phyloP scores from a whole-genome alignment of 64 coral and sea anemone genomes.

The Pocillopora damicornis region DNA sequence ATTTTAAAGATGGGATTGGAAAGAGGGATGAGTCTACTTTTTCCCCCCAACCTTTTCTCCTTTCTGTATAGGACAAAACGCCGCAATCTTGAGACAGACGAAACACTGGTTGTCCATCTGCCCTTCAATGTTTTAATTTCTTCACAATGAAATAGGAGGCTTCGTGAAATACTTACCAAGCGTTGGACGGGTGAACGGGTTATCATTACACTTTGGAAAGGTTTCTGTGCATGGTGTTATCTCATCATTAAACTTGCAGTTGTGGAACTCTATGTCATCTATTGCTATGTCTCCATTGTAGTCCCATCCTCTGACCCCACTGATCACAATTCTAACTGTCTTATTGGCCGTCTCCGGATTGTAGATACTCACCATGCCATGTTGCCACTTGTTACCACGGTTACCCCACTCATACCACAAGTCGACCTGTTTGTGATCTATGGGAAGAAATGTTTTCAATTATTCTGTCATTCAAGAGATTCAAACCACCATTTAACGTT shows the following conservation, averaged over 20 bases:
- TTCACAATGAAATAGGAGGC: not conserved
- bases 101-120: no score
- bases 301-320: constrained; percentile 59
- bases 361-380: constrained; percentile 62
- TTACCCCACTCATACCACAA: constrained; percentile 49
- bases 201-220: constrained; percentile 50
- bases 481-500: no score
- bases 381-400: constrained; percentile 74
- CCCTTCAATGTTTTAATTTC: no score
- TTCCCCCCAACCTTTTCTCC: no score
- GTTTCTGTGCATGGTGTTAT: constrained; percentile 50
- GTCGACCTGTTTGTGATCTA: constrained; percentile 28
- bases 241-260: constrained; percentile 43
- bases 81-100: no score
- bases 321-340: constrained; percentile 49
- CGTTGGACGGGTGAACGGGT: constrained; percentile 61
- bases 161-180: constrained; percentile 45
- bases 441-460: not conserved
- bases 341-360: constrained; percentile 15
- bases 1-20: no score
- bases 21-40: no score
- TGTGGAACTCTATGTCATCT: constrained; percentile 74
- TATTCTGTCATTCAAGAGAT: not conserved
- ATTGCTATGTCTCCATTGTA: constrained; percentile 82
- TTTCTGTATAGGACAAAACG: no score